phyloP scores from a whole-genome alignment of 2,888 invertebrate genomes.

The Drosophila melanocephala region DNA sequence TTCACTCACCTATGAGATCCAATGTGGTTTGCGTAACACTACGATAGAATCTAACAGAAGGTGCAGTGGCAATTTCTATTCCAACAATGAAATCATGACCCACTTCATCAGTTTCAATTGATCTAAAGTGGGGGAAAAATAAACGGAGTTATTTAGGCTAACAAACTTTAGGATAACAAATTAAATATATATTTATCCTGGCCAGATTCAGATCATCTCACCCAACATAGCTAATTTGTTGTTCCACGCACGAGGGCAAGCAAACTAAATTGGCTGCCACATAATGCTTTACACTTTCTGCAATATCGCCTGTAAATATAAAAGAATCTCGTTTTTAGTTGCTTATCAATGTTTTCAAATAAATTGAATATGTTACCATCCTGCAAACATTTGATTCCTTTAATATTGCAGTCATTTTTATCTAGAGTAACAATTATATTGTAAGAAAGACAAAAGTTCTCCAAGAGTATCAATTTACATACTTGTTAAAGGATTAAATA shows the following conservation, averaged over 20 bases:
- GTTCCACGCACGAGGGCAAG: conserved; percentile 74
- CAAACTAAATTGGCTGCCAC: conserved; percentile 64
- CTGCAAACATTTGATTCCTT: conserved; percentile 42
- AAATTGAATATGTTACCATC: conserved; percentile 26
- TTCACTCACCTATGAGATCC: conserved; percentile 67
- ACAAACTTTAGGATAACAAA: not conserved
- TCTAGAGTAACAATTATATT: not conserved
- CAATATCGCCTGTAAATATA: conserved; percentile 50
- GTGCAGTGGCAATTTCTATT: conserved; percentile 61
- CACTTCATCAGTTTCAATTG: conserved; percentile 40
- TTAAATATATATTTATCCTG: not conserved
- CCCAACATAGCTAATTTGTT: conserved; percentile 74
- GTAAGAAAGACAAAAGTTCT: no score
- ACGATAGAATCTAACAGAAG: conserved; percentile 65
- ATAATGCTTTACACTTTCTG: conserved; percentile 58
- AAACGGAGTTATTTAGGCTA: not conserved
- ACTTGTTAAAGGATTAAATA: conserved; percentile 71
- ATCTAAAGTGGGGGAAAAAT: conserved; percentile 33
- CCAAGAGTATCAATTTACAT: conserved; percentile 20
- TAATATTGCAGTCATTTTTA: conserved; percentile 40
- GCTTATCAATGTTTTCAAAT: not conserved
- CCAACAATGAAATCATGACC: conserved; percentile 41
- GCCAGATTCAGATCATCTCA: conserved; percentile 27
- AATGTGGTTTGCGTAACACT: conserved; percentile 71
- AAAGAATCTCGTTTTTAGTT: not conserved